Conservation (phyloP, 2,113 vertebrate genomes). For the Machaerirhynchus nigripectus region DNA sequence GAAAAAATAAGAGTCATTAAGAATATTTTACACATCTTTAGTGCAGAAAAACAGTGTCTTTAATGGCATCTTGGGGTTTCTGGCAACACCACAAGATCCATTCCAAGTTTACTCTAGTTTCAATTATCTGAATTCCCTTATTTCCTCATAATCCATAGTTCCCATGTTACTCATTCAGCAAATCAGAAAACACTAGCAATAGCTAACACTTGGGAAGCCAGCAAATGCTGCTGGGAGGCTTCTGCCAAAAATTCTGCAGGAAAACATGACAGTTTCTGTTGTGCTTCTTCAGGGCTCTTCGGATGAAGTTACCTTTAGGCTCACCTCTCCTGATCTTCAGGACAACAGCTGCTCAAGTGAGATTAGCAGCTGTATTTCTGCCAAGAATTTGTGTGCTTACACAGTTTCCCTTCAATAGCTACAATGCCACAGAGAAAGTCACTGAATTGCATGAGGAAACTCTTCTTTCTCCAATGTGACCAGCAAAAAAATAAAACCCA, state of each 20-base stretch:
- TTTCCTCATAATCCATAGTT: neutral
- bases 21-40: neutral
- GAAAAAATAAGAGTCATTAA: neutral
- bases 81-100: neutral
- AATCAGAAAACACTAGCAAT: neutral
- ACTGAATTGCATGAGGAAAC: neutral
- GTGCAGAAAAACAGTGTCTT: neutral
- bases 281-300: neutral
- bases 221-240: neutral
- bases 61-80: conserved; percentile 27
- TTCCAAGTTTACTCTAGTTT: neutral
- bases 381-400: neutral
- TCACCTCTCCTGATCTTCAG: neutral
- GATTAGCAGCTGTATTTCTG: neutral
- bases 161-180: neutral
- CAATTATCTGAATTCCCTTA: neutral
- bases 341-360: neutral
- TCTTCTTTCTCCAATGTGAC: neutral
- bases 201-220: neutral
- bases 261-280: neutral
- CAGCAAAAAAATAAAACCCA: neutral
- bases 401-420: neutral
- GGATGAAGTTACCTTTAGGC: neutral
- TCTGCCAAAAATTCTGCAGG: neutral
- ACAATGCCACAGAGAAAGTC: neutral